A percentile compares a stretch with the other conserved stretches of the same genome.
phyloP scores from a whole-genome alignment of 2,797 vertebrate species.

The Novumbra hubbsi region DNA sequence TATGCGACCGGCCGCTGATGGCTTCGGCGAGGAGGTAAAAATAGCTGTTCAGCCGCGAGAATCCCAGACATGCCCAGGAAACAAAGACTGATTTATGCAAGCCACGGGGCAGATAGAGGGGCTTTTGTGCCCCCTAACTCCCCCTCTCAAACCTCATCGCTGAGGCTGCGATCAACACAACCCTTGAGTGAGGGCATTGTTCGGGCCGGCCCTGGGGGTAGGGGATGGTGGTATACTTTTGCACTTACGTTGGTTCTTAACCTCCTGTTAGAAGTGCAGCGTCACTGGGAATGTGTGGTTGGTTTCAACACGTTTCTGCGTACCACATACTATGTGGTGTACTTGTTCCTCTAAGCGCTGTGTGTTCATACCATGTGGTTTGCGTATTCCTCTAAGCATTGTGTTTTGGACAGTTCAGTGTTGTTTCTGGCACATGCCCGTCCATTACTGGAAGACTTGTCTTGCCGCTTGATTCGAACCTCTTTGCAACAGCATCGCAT shows the following conservation, averaged over 20 bases:
- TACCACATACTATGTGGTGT: not conserved
- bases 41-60: constrained; percentile 92
- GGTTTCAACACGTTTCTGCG: constrained; percentile 21
- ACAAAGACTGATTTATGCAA: constrained; percentile 94
- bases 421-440: not conserved
- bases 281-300: constrained; percentile 44
- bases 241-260: constrained; percentile 61
- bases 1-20: constrained; percentile 20
- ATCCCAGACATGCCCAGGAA: constrained; percentile 89
- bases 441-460: not conserved
- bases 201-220: constrained; percentile 68
- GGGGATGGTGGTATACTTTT: too few species aligned
- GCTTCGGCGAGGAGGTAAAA: constrained; percentile 77
- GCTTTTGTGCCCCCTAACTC: constrained; percentile 80
- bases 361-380: not conserved
- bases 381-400: not conserved
- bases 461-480: not conserved
- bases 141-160: constrained; percentile 77
- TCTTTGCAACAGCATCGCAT: not conserved
- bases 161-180: constrained; percentile 85
- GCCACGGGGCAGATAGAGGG: constrained; percentile 80
- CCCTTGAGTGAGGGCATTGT: constrained; percentile 88
- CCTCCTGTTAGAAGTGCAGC: constrained; percentile 33
- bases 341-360: not conserved
- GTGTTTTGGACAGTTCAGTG: not conserved